These are phyloP conservation scores for Aelia acuminata DNA, from an alignment of 2,888 invertebrate species.

Conservation along the genomic window DNA sequence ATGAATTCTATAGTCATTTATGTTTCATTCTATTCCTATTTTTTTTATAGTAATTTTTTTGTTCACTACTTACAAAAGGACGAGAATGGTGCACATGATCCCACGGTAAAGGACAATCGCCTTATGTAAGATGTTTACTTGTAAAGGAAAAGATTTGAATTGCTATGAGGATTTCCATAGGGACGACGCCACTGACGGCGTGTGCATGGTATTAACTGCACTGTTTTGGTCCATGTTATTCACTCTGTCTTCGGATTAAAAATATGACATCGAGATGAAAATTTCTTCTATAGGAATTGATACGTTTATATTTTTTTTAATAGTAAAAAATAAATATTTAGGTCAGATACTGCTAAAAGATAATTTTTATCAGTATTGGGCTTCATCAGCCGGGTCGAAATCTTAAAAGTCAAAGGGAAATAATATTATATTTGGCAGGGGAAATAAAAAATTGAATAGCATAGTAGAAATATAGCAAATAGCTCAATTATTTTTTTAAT, in stretches of 20 bases:
- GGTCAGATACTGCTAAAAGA: too few species aligned
- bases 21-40: neutral
- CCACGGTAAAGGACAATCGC: neutral
- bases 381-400: too few species aligned
- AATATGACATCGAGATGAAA: too few species aligned
- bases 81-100: neutral
- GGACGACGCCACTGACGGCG: neutral
- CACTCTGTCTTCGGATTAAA: neutral
- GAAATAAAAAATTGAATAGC: too few species aligned
- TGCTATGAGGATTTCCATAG: constrained; percentile 8
- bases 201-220: neutral
- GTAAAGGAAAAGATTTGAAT: constrained; percentile 2
- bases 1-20: neutral
- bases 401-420: too few species aligned
- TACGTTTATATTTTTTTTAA: too few species aligned
- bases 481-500: too few species aligned
- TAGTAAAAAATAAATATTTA: too few species aligned
- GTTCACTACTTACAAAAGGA: neutral
- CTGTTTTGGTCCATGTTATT: neutral
- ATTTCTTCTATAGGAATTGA: too few species aligned
- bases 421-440: too few species aligned
- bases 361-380: too few species aligned
- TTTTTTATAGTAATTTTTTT: neutral
- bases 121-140: neutral
- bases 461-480: too few species aligned